Conservation (phyloP, 2,797 vertebrate species). For the Streptopelia turtur region DNA sequence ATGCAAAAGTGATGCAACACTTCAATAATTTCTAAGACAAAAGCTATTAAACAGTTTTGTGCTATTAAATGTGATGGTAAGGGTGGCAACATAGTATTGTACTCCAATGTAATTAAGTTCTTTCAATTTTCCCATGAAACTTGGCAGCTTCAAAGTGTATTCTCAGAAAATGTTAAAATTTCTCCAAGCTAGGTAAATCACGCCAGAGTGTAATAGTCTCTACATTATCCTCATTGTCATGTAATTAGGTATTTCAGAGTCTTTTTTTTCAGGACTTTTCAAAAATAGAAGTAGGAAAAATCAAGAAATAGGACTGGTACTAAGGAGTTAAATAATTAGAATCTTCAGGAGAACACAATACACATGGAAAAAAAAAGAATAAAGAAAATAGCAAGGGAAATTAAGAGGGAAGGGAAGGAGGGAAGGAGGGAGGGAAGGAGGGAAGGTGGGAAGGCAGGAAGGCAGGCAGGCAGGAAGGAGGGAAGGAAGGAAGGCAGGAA, state of each 20-base stretch:
- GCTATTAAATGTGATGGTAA: slow-evolving; percentile 10
- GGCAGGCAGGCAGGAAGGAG: too few species aligned
- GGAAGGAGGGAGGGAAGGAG: too few species aligned
- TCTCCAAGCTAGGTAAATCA: neutral
- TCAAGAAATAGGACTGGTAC: neutral
- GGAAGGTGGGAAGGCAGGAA: too few species aligned
- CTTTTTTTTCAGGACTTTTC: neutral
- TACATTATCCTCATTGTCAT: neutral
- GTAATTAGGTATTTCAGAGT: neutral
- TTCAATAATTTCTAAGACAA: neutral
- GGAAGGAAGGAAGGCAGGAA: too few species aligned
- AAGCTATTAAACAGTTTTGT: neutral
- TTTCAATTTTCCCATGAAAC: slow-evolving; percentile 47
- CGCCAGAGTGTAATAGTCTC: neutral
- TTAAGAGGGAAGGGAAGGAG: neutral
- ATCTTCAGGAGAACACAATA: neutral
- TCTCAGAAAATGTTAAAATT: neutral
- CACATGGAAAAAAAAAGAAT: neutral
- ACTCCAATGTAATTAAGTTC: slow-evolving; percentile 36
- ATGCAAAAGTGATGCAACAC: neutral
- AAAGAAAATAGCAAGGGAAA: neutral
- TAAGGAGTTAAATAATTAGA: neutral
- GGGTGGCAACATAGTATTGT: neutral
- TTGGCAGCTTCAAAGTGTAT: neutral
- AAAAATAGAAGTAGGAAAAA: neutral